A percentile compares a stretch with the other conserved stretches of the same genome.
Evolutionary conservation across 2,797 vertebrate species (phyloP).

Genomic region (Dipus sagitta): DNA sequence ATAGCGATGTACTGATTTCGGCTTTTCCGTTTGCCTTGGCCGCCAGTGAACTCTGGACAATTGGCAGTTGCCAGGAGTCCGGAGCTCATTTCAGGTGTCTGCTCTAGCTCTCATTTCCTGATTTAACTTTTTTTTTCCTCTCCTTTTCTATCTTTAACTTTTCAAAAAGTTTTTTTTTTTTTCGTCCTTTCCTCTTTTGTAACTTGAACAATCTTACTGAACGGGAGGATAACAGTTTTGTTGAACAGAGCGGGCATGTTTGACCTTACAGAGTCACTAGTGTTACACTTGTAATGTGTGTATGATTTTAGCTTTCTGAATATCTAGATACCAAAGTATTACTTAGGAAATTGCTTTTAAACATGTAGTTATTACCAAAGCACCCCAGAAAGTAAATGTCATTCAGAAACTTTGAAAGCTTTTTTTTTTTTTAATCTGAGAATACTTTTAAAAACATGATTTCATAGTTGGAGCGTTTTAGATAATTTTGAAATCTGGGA

Average conservation of each 20-base stretch:
- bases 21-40: slow-evolving; percentile 11
- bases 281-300: background rate
- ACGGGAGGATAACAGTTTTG: background rate
- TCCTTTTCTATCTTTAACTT: background rate
- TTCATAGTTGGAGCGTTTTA: slow-evolving; percentile 21
- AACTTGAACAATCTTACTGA: background rate
- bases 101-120: background rate
- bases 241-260: background rate
- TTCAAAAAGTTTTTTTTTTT: background rate
- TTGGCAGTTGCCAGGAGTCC: background rate
- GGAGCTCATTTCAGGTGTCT: background rate
- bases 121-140: slow-evolving; percentile 11
- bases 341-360: slow-evolving; percentile 13
- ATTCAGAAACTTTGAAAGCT: background rate
- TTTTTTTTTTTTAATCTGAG: slow-evolving; percentile 29
- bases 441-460: background rate
- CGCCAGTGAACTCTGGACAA: background rate
- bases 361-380: background rate
- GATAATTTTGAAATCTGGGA: background rate
- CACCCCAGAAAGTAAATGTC: background rate
- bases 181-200: background rate
- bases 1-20: background rate
- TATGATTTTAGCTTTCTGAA: slow-evolving; percentile 28
- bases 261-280: background rate
- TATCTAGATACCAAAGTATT: background rate